These are phyloP conservation scores for Thunnus thynnus DNA, from an alignment of 2,113 vertebrate species.

Conservation along the genomic window DNA sequence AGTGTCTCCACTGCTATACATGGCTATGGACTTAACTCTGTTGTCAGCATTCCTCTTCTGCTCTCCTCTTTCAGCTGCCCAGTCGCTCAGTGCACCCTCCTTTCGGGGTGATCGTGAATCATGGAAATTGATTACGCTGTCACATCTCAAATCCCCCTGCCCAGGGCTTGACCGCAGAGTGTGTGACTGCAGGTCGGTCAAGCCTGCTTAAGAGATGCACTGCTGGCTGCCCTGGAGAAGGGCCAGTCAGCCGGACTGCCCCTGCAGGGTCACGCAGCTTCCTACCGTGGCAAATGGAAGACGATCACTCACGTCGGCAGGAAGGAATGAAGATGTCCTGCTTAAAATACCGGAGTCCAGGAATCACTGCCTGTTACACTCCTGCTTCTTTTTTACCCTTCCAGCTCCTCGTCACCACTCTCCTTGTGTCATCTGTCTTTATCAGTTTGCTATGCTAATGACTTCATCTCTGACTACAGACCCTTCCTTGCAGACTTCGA, in stretches of 20 bases:
- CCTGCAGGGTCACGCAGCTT: conserved; percentile 75
- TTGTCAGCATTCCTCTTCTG: conserved; percentile 74
- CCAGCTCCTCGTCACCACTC: conserved; percentile 68
- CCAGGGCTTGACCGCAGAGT: conserved; percentile 76
- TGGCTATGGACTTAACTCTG: conserved; percentile 45
- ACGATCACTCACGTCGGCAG: conserved; percentile 74
- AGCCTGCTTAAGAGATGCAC: conserved; percentile 80
- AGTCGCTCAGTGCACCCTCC: conserved; percentile 64
- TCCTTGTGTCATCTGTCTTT: conserved; percentile 71
- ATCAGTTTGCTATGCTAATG: conserved; percentile 59
- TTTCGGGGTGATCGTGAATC: conserved; percentile 78
- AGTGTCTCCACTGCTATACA: conserved; percentile 45
- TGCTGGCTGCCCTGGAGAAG: conserved; percentile 64
- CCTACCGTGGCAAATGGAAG: conserved; percentile 75
- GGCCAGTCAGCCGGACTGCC: conserved; percentile 59
- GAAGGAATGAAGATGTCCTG: conserved; percentile 81
- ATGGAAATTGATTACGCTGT: conserved; percentile 84
- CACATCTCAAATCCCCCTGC: conserved; percentile 80
- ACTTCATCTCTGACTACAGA: conserved; percentile 34
- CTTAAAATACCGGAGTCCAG: conserved; percentile 70
- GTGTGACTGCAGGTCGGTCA: conserved; percentile 83
- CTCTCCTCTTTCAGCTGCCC: conserved; percentile 77
- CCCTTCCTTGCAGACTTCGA: conserved; percentile 38
- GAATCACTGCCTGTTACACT: conserved; percentile 20
- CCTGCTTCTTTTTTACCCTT: conserved; percentile 28